Evolutionary conservation across 2,113 vertebrate species (phyloP), one percentile per base, ranked within the genome.

Genomic region (Takifugu flavidus): DNA sequence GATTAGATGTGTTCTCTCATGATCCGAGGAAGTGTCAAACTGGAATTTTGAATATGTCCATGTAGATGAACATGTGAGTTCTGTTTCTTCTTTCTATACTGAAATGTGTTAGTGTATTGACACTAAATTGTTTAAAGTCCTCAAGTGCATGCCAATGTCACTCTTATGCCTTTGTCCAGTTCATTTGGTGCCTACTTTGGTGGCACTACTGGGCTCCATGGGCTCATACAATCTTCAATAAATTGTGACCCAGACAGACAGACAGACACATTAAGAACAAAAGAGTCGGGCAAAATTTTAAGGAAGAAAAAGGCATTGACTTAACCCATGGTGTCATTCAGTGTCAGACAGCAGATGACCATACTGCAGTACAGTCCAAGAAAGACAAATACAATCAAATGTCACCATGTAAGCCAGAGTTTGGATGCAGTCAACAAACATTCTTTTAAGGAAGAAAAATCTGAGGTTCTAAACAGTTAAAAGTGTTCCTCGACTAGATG

Each of bases 361-460:
- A 69, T 72, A 72, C 62, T 59, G 56, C 55, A 61, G 49, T 20
- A 63, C 51, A 65, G 47, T 56, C 45, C 56, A 68, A 62, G 0
- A 7, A 64, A 76, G 31, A 70, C 56, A 70, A 70, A 52, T 85
- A 84, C 80, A 87, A 85, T 85, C 81, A 84, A 67, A 82, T 49
- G 86, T 83, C 81, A 77, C 49, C 50, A 46, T 45, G 56, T 75
- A 53, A 63, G 75, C 28, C 50, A 29, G 49, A 45, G 53, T 47
- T 65, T 59, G 13, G 39, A 57, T 28, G 60, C 50, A 53, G 45
- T 45, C 49, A 71, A 70, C 72, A 70, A 65, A 71, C 71, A 74
- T 84, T 74, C 56, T 29, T 72, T 11, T 46, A 26, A 26, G 66
- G 43, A 65, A 68, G 8, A 10, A 39, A 39, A 10, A 39, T 11